These are phyloP conservation scores for Aspidiotus destructor DNA, from an alignment of 2,888 invertebrate species.

Conservation along the genomic window DNA sequence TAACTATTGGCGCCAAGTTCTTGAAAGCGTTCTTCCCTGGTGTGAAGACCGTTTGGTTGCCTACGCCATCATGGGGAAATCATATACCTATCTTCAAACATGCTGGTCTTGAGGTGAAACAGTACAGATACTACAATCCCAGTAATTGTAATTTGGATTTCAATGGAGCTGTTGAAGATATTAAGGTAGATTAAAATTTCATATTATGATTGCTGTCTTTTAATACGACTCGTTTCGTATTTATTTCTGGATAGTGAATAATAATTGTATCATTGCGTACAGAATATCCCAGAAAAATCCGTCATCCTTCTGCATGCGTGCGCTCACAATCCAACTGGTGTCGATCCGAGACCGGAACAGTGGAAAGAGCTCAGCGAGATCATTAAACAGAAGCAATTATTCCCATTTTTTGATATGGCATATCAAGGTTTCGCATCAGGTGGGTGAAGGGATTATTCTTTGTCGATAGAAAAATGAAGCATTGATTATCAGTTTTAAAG, in stretches of 20 bases:
- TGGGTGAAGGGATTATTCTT: not conserved
- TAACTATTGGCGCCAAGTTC: conserved; percentile 86
- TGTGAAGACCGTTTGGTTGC: conserved; percentile 74
- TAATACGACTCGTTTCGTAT: not conserved
- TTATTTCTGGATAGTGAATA: not conserved
- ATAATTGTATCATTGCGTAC: conserved; percentile 40
- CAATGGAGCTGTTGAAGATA: conserved; percentile 77
- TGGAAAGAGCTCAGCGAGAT: conserved; percentile 79
- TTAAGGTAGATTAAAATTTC: conserved; percentile 54
- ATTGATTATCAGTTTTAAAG: no score
- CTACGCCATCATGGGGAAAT: conserved; percentile 96
- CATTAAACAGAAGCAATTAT: conserved; percentile 68
- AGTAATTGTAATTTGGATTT: conserved; percentile 90
- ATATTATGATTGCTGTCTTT: not conserved
- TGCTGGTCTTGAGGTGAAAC: conserved; percentile 71
- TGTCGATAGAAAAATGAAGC: no score
- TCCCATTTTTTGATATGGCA: conserved; percentile 86
- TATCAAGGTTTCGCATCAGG: conserved; percentile 97
- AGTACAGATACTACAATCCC: conserved; percentile 88
- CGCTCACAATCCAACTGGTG: conserved; percentile 96
- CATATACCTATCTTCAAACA: conserved; percentile 91
- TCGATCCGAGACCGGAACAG: conserved; percentile 76
- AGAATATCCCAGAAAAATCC: conserved; percentile 87
- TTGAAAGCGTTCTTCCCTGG: conserved; percentile 69
- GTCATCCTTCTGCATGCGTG: conserved; percentile 90